phyloP scores from a whole-genome alignment of 2,113 vertebrate species.

The Phoxinus phoxinus region DNA sequence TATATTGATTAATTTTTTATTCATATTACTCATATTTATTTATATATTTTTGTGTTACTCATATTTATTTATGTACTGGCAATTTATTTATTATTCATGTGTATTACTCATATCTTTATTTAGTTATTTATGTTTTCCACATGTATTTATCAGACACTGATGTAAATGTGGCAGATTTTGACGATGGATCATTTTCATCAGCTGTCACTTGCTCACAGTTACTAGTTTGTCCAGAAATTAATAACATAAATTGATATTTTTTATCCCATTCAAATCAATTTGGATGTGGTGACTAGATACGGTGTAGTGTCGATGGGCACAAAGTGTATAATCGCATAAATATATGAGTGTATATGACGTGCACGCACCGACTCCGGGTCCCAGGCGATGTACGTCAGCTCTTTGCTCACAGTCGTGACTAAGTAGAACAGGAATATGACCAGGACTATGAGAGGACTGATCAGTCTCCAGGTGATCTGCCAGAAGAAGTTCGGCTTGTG shows the following conservation, averaged over 20 bases:
- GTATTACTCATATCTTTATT: neutral
- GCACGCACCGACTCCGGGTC: conserved; percentile 67
- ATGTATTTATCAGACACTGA: neutral
- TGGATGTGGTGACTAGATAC: neutral
- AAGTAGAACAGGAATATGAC: conserved; percentile 91
- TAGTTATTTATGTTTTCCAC: neutral
- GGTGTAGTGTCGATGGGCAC: neutral
- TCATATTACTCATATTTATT: neutral
- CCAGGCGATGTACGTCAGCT: conserved; percentile 83
- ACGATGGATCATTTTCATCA: too few relatives aligned
- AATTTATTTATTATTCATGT: neutral
- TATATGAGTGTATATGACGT: too few relatives aligned
- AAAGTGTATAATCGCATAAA: too few relatives aligned
- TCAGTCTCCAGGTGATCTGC: conserved; percentile 87
- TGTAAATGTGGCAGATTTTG: too few relatives aligned
- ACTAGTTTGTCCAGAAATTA: neutral
- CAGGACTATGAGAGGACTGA: conserved; percentile 92
- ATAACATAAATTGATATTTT: neutral
- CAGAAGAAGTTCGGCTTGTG: conserved; percentile 97
- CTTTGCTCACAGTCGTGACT: conserved; percentile 53
- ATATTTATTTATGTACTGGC: neutral
- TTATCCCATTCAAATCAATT: neutral
- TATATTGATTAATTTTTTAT: too few relatives aligned
- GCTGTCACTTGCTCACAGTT: too few relatives aligned
- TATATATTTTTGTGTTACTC: neutral